These are phyloP conservation scores for Leptoteleia sp. DNA, from an alignment of 1,140 invertebrate species.

Conservation along the genomic window DNA sequence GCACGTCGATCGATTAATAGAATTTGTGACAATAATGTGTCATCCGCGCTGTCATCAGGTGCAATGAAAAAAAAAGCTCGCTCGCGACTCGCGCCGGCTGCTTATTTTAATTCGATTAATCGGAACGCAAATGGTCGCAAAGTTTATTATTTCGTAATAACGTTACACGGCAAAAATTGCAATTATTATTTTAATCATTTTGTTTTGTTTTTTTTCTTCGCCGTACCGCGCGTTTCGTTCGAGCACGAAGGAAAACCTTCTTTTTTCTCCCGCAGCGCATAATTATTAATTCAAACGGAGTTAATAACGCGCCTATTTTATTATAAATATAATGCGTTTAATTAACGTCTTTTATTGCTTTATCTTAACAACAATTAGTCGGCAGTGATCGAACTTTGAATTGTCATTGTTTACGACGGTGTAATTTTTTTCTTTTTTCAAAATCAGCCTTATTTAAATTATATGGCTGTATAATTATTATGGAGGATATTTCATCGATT, in stretches of 20 bases:
- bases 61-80: neutral
- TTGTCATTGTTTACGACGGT: slow-evolving; percentile 1
- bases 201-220: neutral
- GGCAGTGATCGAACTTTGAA: slow-evolving; percentile 1
- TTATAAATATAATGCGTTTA: slow-evolving; percentile 3
- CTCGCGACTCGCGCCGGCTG: neutral
- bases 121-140: neutral
- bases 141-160: neutral
- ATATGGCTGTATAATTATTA: no score
- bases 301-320: neutral
- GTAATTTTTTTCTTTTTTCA: no score
- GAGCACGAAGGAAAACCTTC: slow-evolving; percentile 2
- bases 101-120: slow-evolving; percentile 7
- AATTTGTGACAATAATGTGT: slow-evolving; percentile 8
- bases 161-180: neutral
- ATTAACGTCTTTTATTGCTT: neutral
- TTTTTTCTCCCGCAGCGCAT: neutral
- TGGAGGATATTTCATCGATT: no score
- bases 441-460: neutral
- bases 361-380: neutral
- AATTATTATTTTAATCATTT: slow-evolving; percentile 24
- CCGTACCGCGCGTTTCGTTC: neutral
- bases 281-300: slow-evolving; percentile 2
- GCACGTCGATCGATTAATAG: slow-evolving; percentile 16
- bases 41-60: neutral